Base-by-base conservation (phyloP, 2,113 vertebrate species). In the Micronycteris hirsuta region DNA sequence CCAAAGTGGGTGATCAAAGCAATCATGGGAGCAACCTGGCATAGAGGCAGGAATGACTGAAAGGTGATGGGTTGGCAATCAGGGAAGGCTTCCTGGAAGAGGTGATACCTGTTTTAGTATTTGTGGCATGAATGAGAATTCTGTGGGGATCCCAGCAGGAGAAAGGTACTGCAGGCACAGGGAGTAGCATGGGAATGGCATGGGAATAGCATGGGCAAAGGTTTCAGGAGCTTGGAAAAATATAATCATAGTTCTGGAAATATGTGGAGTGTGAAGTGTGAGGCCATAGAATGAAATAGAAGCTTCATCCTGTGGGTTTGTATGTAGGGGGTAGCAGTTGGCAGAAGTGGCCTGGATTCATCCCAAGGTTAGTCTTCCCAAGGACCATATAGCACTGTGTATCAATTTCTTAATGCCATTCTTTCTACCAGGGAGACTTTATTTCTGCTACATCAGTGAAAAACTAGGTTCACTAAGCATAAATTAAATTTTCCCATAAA, bases 291-390 rank as follows among this genome's bases (percentile, higher is more conserved):
- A 26, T 3, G 3, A 9, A 49, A 33, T 28, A 33, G 47, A 58
- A 45, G 45, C 65, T 67, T 38, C 36, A 12, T 28, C 56, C 20
- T 2, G 0, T 4, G 70, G 68, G 41, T 6, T 14, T 10, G 26
- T 58, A 4, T 6, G 17, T 4, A 17, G 38, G 8, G 38, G 19
- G 28, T 2, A 0, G 33, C 20, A 43, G 13, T 36, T 1, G 1
- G 77, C 26, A 41, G 14, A 33, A 61, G 11, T 3, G 52, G 56
- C 15, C 70, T n/a, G 38, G 24, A 33, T 71, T 80, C 38, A 80
- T 26, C 28, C 70, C 43, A 16, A 24, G 9, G 70, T 36, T 61
- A 41, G 65, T 67, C 36, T 87, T 54, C 49, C 87, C 31, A 24
- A 20, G 11, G 14, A 63, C 22, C 65, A 67, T 54, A 33, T 1